A percentile compares a stretch with the other conserved stretches of the same genome.
Evolutionary conservation across 1,140 invertebrate genomes (phyloP).

Genomic region (Oryctes rhinoceros): DNA sequence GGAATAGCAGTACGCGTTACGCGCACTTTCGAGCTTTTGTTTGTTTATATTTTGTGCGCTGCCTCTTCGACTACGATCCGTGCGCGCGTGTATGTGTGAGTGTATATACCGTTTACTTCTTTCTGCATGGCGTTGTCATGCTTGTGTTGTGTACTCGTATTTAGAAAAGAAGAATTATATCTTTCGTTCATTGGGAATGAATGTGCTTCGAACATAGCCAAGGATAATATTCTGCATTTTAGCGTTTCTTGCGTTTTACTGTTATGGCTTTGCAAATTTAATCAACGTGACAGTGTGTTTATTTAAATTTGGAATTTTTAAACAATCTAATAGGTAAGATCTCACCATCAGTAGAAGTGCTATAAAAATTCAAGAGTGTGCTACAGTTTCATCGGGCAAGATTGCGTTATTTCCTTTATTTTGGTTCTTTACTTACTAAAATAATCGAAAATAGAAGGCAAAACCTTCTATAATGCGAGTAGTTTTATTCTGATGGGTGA

Average conservation of each 20-base stretch:
- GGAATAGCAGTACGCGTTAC: not conserved
- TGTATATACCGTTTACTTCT: not conserved
- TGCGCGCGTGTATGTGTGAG: not conserved
- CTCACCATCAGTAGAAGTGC: not conserved
- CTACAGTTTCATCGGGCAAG: too few species aligned
- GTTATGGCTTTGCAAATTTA: not conserved
- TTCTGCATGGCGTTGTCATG: not conserved
- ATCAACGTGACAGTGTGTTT: not conserved
- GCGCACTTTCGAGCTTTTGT: not conserved
- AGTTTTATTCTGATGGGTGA: too few species aligned
- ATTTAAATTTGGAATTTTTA: not conserved
- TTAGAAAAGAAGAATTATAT: not conserved
- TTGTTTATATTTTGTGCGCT: slow-evolving; percentile 15
- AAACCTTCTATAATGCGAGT: too few species aligned
- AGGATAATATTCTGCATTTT: not conserved
- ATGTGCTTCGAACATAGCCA: not conserved
- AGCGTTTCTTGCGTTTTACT: not conserved
- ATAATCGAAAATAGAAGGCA: too few species aligned
- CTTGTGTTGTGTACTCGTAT: not conserved
- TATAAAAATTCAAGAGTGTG: not conserved
- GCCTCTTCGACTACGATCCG: not conserved
- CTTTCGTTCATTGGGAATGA: not conserved
- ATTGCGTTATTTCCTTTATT: too few species aligned
- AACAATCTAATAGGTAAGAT: not conserved
- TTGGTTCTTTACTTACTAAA: too few species aligned